Conservation (phyloP, 2,113 vertebrate genomes). For the Salvelinus fontinalis region DNA sequence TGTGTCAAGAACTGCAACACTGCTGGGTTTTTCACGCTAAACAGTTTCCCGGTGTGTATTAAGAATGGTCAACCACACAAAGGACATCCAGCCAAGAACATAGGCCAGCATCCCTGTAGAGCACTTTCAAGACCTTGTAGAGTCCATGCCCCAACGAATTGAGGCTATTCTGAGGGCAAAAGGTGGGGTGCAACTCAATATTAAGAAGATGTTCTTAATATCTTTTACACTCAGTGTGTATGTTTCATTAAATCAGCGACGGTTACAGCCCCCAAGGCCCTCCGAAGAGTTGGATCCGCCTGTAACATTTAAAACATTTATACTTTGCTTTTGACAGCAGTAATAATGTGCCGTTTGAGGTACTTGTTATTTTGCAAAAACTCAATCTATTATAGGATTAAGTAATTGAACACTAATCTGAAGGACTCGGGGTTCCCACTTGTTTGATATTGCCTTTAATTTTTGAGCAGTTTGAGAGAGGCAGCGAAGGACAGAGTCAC, state of each 20-base stretch:
- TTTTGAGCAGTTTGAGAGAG: conserved; percentile 64
- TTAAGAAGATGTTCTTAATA: no score
- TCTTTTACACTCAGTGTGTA: background rate
- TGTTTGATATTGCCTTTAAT: conserved; percentile 75
- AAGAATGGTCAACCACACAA: no score
- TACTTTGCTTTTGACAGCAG: conserved; percentile 53
- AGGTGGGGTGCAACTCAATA: no score
- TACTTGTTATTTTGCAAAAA: conserved; percentile 63
- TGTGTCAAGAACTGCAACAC: no score
- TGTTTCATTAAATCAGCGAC: conserved; percentile 35
- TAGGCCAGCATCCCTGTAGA: no score
- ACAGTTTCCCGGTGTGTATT: no score
- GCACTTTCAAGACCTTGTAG: no score
- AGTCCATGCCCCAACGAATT: no score
- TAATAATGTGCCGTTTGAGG: conserved; percentile 54
- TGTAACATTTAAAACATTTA: conserved; percentile 38
- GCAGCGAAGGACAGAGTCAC: conserved; percentile 54
- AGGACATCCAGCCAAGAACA: no score
- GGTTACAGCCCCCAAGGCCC: conserved; percentile 1
- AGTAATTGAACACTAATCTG: conserved; percentile 76
- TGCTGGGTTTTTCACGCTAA: no score
- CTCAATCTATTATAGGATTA: conserved; percentile 74
- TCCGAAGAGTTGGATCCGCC: conserved; percentile 30
- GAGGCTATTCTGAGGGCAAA: no score
- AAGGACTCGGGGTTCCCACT: conserved; percentile 64